Percentiles rank a stretch among this genome's conserved stretches.
Conservation (phyloP, 1,140 invertebrate genomes). For the Amyelois transitella region DNA sequence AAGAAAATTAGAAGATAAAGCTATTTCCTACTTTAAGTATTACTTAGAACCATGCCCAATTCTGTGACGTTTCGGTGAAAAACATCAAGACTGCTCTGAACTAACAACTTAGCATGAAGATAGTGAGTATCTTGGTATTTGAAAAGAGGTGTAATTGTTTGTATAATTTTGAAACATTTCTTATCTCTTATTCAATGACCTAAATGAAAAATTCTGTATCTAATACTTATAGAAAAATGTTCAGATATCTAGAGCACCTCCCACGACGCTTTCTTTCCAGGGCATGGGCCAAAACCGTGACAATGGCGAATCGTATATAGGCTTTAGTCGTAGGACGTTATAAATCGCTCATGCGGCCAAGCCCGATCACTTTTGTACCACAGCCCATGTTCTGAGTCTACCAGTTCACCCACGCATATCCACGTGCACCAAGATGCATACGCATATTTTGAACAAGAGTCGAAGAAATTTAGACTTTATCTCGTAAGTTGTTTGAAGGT, state of each 20-base stretch:
- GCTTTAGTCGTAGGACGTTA: slow-evolving; percentile 8
- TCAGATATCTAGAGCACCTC: background rate
- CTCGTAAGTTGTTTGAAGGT: background rate
- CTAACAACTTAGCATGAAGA: too few relatives aligned
- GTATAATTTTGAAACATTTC: too few relatives aligned
- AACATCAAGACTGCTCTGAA: too few relatives aligned
- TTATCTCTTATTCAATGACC: too few relatives aligned
- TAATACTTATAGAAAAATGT: too few relatives aligned
- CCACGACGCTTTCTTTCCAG: slow-evolving; percentile 5
- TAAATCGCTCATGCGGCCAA: slow-evolving; percentile 10
- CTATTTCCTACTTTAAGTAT: too few relatives aligned
- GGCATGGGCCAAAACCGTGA: background rate
- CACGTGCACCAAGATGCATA: slow-evolving; percentile 27
- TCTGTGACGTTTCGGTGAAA: too few relatives aligned
- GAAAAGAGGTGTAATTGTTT: too few relatives aligned
- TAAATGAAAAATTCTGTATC: background rate
- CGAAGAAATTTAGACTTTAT: slow-evolving; percentile 1
- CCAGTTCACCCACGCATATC: slow-evolving; percentile 47
- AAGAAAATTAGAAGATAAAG: too few relatives aligned
- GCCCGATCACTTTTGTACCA: slow-evolving; percentile 12
- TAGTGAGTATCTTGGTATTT: too few relatives aligned
- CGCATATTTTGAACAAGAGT: background rate
- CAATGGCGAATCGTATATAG: background rate
- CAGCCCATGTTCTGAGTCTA: slow-evolving; percentile 14
- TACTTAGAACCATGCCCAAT: too few relatives aligned